A percentile compares a stretch with the other conserved stretches of the same genome.
Evolutionary conservation across 2,888 invertebrate species (phyloP).

Genomic region (Caenorhabditis doughertyi): DNA sequence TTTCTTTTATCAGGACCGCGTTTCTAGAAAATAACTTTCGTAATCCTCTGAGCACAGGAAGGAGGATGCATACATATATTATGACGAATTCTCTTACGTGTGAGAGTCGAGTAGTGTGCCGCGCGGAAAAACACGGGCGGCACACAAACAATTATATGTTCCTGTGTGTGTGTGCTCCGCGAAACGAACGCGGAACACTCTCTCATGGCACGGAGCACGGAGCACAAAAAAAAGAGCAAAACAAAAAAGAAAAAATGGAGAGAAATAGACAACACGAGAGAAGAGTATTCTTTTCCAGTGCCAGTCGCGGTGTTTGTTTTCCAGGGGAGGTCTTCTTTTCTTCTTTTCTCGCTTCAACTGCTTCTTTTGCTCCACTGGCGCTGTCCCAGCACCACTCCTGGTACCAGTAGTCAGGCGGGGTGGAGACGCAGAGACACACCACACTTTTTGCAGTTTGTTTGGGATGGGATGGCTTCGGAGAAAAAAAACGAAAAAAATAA

Average conservation of each 20-base stretch:
- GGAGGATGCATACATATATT: neutral
- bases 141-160: constrained; percentile 38
- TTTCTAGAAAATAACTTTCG: neutral
- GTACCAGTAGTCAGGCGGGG: constrained; percentile 43
- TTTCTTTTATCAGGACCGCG: too few relatives aligned
- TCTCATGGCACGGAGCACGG: too few relatives aligned
- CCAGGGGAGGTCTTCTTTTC: constrained; percentile 24
- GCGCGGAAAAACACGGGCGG: constrained; percentile 14
- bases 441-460: constrained; percentile 29
- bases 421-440: constrained; percentile 27
- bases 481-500: neutral
- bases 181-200: constrained; percentile 12
- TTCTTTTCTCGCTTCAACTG: neutral
- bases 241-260: neutral
- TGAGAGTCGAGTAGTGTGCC: neutral
- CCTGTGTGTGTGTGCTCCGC: neutral
- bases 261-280: neutral
- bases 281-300: constrained; percentile 19
- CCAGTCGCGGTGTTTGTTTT: constrained; percentile 66
- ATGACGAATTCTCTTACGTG: constrained; percentile 35
- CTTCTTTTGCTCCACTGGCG: constrained; percentile 2
- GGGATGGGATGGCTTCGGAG: neutral
- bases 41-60: too few relatives aligned
- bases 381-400: constrained; percentile 20
- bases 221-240: too few relatives aligned